Base-by-base conservation (phyloP, 2,797 vertebrate genomes). In the Coreius guichenoti region DNA sequence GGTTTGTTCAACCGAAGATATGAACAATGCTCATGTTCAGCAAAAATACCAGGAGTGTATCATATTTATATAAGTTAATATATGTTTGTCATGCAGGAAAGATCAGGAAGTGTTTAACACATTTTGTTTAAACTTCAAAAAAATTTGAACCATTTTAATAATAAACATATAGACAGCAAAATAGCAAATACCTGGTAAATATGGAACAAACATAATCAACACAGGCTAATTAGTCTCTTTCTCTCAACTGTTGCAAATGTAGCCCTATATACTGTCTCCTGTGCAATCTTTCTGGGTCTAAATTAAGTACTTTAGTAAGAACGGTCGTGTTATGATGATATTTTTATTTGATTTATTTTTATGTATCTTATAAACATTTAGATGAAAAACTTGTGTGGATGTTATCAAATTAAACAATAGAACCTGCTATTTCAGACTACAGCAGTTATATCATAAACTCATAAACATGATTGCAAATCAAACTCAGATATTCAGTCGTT, bases 1-100 rank as follows among this genome's bases (percentile, higher is more conserved):
- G 86, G 49, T 89, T 56, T 23, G 63, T 72, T 21, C 63, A 74
- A 87, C 31, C 2, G 8, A 83, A 51, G 33, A 68, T 36, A 47
- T n/a, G 1, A 61, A 43, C 54, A 63, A 43, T 39, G 33, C 17
- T 58, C n/a, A 39, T 39, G 23, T 43, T 67, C 29, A 43, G 29
- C 23, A 29, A 13, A 63, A 23, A 79, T 9, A 61, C 8, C 8
- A 43, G 14, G 21, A 13, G 19, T 47, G 14, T 47, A 47, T 74
- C 45, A 51, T 54, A 21, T 75, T 8, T 4, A 9, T 11, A 9
- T 43, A 43, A 2, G 39, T 43, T 43, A 31, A 26, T 31, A 13
- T 14, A 26, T 26, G 58, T 51, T 31, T 51, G 3, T 49, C 26
- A 49, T 74, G 72, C 16, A 31, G 26, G 8, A 2, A 74, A 49